Conservation (phyloP, 1,140 invertebrate species). For the Papilio helenus region DNA sequence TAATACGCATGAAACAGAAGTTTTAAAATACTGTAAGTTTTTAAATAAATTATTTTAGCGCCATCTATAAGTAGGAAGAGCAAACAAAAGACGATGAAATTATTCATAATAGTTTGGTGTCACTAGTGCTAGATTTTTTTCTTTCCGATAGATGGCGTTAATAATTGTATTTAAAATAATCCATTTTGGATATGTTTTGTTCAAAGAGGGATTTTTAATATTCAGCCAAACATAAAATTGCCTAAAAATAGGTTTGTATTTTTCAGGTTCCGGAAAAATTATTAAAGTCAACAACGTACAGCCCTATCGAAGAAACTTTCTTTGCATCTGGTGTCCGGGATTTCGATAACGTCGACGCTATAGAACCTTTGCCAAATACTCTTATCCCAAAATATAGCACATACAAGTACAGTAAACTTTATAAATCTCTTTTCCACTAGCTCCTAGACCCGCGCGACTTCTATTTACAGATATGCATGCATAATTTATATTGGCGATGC, state of each 20-base stretch:
- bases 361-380: conserved; percentile 50
- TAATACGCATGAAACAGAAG: too few relatives aligned
- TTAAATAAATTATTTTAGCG: conserved; percentile 24
- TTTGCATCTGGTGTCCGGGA: conserved; percentile 44
- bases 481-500: too few relatives aligned
- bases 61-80: conserved; percentile 21
- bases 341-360: conserved; percentile 40
- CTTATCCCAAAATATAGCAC: conserved; percentile 76
- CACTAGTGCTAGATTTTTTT: neutral
- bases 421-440: neutral
- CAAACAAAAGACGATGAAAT: neutral
- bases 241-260: neutral
- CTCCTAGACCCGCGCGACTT: neutral
- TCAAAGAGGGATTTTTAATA: too few relatives aligned
- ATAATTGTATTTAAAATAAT: neutral
- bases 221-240: too few relatives aligned
- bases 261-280: conserved; percentile 63
- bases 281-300: conserved; percentile 58
- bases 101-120: neutral
- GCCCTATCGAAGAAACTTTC: conserved; percentile 49
- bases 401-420: conserved; percentile 66
- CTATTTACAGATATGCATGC: too few relatives aligned
- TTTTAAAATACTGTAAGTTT: too few relatives aligned
- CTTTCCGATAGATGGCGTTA: neutral
- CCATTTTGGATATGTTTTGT: neutral